Base-by-base conservation (phyloP, 2,113 vertebrate species). In the Ageneiosus marmoratus region DNA sequence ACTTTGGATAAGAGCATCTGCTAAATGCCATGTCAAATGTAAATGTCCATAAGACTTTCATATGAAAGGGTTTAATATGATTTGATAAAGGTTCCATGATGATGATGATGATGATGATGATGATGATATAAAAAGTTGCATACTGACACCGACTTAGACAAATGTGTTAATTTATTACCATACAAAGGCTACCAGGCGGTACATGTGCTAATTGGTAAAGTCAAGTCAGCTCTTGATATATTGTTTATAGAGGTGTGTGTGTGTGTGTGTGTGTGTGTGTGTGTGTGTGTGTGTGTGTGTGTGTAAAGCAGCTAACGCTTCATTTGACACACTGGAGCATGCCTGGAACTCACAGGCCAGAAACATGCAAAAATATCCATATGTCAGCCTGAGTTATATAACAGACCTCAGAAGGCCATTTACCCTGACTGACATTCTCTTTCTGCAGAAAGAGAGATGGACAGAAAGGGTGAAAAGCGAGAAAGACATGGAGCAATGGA, bases 351-450 rank as follows among this genome's bases (percentile, higher is more conserved):
- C 76, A 73, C 55, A 65, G 79, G 12, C 32, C 63, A 87, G 46
- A 74, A 80, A 83, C n/a, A 20, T 82, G 80, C 60, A 80, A 80
- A 87, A 85, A 79, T 70, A 85, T 85, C 76, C 53, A 62, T 48
- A 83, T 72, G 86, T 82, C 83, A 87, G 69, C 20, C 44, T 46
- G 41, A 70, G 83, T 87, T 85, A 87, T 77, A 81, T 72, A 87
- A 80, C 77, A 79, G 41, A 41, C 82, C 62, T 77, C 62, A 22
- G 63, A 85, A 77, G 80, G 76, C 55, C 53, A 50, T 79, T 70
- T 80, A 85, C 44, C 72, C 62, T 1, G 48, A 18, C 37, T 87
- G 86, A 87, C 86, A 77, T 83, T 87, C 77, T 75, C 24, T 22
- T 44, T 53, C 7, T 77, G 48, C 22, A 60, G 32, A 65, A 41